These are phyloP conservation scores for Incurvaria masculella DNA, from an alignment of 2,888 invertebrate species.

Conservation along the genomic window DNA sequence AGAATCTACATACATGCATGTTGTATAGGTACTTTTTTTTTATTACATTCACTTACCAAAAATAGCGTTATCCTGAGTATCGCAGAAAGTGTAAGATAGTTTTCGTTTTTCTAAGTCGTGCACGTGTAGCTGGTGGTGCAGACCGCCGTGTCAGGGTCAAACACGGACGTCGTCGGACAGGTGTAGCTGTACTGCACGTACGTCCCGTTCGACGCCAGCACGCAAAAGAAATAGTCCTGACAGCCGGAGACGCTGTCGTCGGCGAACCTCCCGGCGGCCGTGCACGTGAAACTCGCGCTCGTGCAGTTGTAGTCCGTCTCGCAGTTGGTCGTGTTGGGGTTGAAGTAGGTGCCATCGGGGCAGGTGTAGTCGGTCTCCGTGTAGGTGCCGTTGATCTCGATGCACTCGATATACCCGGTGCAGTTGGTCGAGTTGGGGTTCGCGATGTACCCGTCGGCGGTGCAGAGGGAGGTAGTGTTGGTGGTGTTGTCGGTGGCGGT, in stretches of 20 bases:
- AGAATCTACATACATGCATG: too few species aligned
- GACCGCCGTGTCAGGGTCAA: conserved; percentile 29
- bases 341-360: conserved; percentile 28
- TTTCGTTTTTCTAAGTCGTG: conserved; percentile 20
- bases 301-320: conserved; percentile 32
- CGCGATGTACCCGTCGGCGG: conserved; percentile 30
- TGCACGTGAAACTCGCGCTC: conserved; percentile 27
- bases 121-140: conserved; percentile 42
- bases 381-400: conserved; percentile 27
- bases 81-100: too few species aligned
- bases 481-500: neutral
- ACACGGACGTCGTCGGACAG: conserved; percentile 39
- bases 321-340: conserved; percentile 36
- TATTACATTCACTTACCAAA: too few species aligned
- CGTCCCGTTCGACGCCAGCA: conserved; percentile 24
- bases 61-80: too few species aligned
- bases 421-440: conserved; percentile 33
- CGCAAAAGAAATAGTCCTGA: conserved; percentile 38
- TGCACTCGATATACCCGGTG: conserved; percentile 34
- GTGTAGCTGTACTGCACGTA: conserved; percentile 32
- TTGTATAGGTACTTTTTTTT: too few species aligned
- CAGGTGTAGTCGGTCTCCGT: conserved; percentile 29
- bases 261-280: conserved; percentile 35
- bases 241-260: conserved; percentile 37
- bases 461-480: conserved; percentile 25